Percentiles rank a stretch among this genome's conserved stretches.
Evolutionary conservation across 92 coral and sea anemone genomes (phyloP).

Genomic region (Parazoanthus darwini): DNA sequence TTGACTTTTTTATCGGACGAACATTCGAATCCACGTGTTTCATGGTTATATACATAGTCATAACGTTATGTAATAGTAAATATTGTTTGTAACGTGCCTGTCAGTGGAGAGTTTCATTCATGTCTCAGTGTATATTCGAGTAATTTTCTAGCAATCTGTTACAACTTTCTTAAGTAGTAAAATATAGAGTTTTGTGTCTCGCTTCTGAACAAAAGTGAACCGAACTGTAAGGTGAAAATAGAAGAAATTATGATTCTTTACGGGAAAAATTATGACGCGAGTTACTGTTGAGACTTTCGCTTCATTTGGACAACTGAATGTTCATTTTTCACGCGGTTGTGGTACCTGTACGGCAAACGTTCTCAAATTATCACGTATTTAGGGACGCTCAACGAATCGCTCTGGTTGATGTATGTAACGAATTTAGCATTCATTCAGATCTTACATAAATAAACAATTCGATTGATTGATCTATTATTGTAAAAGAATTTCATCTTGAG

Average conservation of each 20-base stretch:
- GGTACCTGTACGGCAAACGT: not conserved
- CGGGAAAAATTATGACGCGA: not conserved
- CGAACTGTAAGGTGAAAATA: not conserved
- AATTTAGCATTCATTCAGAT: not conserved
- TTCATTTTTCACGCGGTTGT: not conserved
- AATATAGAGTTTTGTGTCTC: not conserved
- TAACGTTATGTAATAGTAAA: not conserved
- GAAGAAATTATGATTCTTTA: not conserved
- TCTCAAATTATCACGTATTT: not conserved
- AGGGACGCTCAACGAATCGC: not conserved
- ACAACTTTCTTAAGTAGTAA: not conserved
- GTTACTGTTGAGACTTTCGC: not conserved
- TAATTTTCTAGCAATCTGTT: not conserved
- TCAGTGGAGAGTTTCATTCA: not conserved
- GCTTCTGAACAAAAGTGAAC: not conserved
- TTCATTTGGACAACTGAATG: too few relatives aligned
- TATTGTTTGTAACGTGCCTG: not conserved
- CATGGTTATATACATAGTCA: not conserved
- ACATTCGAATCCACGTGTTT: not conserved
- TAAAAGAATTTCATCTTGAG: not conserved
- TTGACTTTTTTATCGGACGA: not conserved
- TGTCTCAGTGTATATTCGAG: not conserved
- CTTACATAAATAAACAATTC: not conserved
- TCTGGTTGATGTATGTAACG: not conserved
- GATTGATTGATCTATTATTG: not conserved